Conservation (phyloP, 2,888 invertebrate species). For the Macroteleia sp. region DNA sequence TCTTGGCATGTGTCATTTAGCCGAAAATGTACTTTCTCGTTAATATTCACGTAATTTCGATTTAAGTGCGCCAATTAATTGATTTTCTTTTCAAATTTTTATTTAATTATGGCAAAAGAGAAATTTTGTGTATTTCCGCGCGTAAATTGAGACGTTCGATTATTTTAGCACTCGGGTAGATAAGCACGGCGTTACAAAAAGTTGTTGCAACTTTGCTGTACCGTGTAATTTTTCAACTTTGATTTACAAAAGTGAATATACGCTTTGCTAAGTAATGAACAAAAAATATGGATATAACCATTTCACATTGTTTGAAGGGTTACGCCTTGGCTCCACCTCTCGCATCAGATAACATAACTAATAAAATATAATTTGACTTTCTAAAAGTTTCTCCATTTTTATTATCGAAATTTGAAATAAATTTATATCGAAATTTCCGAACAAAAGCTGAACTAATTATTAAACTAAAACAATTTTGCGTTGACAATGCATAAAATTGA, state of each 20-base stretch:
- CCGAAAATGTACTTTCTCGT: conserved; percentile 34
- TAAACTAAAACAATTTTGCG: background rate
- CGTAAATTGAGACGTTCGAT: background rate
- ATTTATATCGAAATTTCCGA: background rate
- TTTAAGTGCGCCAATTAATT: conserved; percentile 19
- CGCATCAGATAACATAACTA: conserved; percentile 39
- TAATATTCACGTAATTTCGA: conserved; percentile 4
- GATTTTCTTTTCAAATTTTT: conserved; percentile 7
- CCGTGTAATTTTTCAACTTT: background rate
- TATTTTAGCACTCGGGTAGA: background rate
- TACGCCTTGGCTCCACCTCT: conserved; percentile 51
- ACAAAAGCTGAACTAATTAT: background rate
- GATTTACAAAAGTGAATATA: conserved; percentile 38
- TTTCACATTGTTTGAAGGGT: conserved; percentile 44
- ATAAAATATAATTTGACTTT: conserved; percentile 45
- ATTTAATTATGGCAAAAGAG: conserved; percentile 13
- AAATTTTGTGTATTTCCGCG: conserved; percentile 1
- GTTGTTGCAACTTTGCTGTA: background rate
- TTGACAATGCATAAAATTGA: background rate
- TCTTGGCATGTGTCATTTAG: conserved; percentile 22
- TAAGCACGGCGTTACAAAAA: background rate
- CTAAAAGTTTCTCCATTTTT: conserved; percentile 42
- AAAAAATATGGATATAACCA: conserved; percentile 34
- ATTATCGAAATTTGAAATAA: conserved; percentile 1
- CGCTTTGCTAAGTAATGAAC: conserved; percentile 20